Base-by-base conservation (phyloP, 2,888 invertebrate species). In the Metallyticus violacea region DNA sequence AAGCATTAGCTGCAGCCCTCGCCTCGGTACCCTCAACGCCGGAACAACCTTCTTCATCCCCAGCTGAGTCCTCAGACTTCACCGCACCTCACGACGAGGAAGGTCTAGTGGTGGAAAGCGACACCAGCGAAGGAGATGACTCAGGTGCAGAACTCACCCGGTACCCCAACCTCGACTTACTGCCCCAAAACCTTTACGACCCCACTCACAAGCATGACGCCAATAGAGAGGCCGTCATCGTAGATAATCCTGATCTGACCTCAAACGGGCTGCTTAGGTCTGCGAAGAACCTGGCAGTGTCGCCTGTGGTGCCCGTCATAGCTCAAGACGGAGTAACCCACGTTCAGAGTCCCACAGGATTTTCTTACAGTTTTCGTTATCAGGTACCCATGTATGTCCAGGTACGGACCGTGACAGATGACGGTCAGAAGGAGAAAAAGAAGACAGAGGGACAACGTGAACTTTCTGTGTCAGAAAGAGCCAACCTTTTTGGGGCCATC, bases 361-460 rank as follows among this genome's bases (percentile, higher is more conserved):
- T 96, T 93, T 96, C 94, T 93, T 96, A 96, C 91, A 94, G 93
- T 89, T 95, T 94, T 91, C 93, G 94, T 89, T 95, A 96, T 91
- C 95, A 95, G 29, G 95, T 94, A n/a, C 94, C 92, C 28, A 91
- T 92, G 82, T 79, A 78, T 40, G 82, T 86, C 0, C 81, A 86
- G 7, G 86, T 86, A 15, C 82, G 30, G 62, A 81, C 86, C 4
- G 82, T 83, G 26, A 76, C 82, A 5, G 86, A 82, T 77, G 85
- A 27, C 22, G 77, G 25, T 7, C 22, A 27, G 2, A 26, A 79
- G 9, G 26, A 40, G 28, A 81, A 26, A 7, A 81, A 30, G 27
- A 30, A n/a, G 3, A 26, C 26, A 26, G 26, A n/a, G 26, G 27
- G n/a, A 5, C 26, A 22, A 25, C 15, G 30, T 5, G 27, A 30